Percentiles rank a stretch among this genome's conserved stretches.
These are phyloP conservation scores for Amphiura filiformis DNA, from an alignment of 35 echinoderm and acorn worm species.

Conservation along the genomic window DNA sequence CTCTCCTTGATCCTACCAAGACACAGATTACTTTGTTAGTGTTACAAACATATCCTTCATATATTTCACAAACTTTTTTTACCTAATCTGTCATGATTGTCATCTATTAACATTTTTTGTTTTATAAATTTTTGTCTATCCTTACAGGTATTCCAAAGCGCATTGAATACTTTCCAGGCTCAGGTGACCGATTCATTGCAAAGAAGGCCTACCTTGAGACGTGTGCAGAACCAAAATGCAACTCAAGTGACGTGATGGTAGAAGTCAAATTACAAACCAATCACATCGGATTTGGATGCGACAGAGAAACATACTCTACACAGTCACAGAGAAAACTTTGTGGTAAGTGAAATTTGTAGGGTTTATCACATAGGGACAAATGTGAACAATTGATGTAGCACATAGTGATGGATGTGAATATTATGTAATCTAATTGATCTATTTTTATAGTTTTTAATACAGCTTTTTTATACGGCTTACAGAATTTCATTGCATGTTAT, in stretches of 20 bases:
- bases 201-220: constrained; percentile 74
- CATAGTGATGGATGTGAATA: not conserved
- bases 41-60: no score
- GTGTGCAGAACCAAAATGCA: constrained; percentile 65
- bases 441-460: no score
- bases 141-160: constrained; percentile 57
- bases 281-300: constrained; percentile 93
- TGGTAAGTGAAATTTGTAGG: constrained; percentile 59
- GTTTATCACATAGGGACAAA: not conserved
- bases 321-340: constrained; percentile 68
- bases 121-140: no score
- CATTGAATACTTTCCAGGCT: constrained; percentile 65
- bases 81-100: no score
- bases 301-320: constrained; percentile 88
- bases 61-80: no score
- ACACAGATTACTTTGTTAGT: no score
- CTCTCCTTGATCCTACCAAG: no score
- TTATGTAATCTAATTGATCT: not conserved
- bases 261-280: constrained; percentile 61
- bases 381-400: not conserved
- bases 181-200: constrained; percentile 35
- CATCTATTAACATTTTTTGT: no score
- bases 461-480: no score
- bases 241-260: constrained; percentile 54
- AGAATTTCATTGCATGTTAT: no score